Evolutionary conservation across 2,888 invertebrate genomes (phyloP).

Genomic region (Erynnis tages): DNA sequence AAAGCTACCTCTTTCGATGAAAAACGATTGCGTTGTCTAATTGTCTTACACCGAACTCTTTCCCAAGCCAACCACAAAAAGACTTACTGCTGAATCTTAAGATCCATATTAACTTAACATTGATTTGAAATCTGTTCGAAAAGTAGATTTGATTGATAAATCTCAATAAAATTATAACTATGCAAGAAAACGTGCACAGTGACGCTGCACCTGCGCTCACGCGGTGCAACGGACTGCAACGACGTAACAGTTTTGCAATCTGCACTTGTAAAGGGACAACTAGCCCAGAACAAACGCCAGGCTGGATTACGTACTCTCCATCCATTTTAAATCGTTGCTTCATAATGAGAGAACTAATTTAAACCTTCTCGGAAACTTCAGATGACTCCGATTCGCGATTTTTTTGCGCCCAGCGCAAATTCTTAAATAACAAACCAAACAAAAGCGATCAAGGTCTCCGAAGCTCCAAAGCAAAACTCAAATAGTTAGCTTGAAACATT

Average conservation of each 20-base stretch:
- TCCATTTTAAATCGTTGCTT: slow-evolving; percentile 15
- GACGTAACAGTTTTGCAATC: slow-evolving; percentile 9
- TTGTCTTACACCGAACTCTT: too few relatives aligned
- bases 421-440: slow-evolving; percentile 8
- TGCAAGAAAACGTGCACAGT: too few relatives aligned
- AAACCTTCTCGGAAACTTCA: slow-evolving; percentile 6
- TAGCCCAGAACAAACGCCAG: slow-evolving; percentile 3
- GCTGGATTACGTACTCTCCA: slow-evolving; percentile 12
- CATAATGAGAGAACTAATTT: slow-evolving; percentile 21
- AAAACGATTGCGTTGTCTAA: too few relatives aligned
- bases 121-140: too few relatives aligned
- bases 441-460: slow-evolving; percentile 18
- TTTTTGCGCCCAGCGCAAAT: slow-evolving; percentile 8
- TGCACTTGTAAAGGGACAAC: slow-evolving; percentile 7
- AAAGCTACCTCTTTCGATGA: too few relatives aligned
- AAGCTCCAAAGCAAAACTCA: slow-evolving; percentile 19
- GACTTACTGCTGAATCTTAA: too few relatives aligned
- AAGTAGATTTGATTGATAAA: too few relatives aligned
- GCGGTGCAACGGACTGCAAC: background rate
- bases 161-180: too few relatives aligned
- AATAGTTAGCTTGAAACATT: slow-evolving; percentile 7
- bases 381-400: background rate
- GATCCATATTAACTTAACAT: too few relatives aligned
- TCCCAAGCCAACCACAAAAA: too few relatives aligned
- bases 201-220: background rate